These are phyloP conservation scores for Perizoma flavofasciatum DNA, from an alignment of 2,888 invertebrate species.

Conservation along the genomic window DNA sequence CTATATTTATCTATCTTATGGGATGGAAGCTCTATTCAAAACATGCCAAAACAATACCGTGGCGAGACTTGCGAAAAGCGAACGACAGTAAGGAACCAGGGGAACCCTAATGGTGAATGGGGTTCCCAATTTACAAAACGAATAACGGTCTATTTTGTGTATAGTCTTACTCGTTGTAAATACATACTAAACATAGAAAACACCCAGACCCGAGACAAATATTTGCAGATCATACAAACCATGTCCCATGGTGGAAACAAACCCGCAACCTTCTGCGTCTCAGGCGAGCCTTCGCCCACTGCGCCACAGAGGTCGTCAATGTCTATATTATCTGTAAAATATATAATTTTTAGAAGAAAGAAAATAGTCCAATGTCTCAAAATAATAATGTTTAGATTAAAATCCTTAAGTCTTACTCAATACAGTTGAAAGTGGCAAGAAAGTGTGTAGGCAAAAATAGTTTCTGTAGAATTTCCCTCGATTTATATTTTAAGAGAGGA, in stretches of 20 bases:
- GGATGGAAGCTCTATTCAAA: constrained; percentile 1
- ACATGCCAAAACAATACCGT: constrained; percentile 1
- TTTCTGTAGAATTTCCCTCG: constrained; percentile 45
- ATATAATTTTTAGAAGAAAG: too few species aligned
- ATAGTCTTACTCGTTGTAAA: neutral
- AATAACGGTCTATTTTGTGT: neutral
- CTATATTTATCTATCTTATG: neutral
- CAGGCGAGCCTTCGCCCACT: too few species aligned
- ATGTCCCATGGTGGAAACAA: too few species aligned
- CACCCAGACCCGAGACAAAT: too few species aligned
- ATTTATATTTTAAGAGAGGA: constrained; percentile 50
- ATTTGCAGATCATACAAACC: too few species aligned
- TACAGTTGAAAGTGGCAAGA: constrained; percentile 8
- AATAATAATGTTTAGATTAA: neutral
- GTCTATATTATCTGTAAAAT: too few species aligned
- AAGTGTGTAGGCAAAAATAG: constrained; percentile 39
- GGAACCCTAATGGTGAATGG: neutral
- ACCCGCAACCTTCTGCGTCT: too few species aligned
- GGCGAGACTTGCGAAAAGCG: neutral
- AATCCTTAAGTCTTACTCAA: constrained; percentile 2
- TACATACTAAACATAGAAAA: neutral
- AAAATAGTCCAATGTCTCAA: neutral
- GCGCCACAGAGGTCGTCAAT: too few species aligned
- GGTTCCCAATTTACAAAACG: neutral
- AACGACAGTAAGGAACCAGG: neutral